Conservation (phyloP, 1,140 invertebrate genomes). For the Drosophila sturtevanti region DNA sequence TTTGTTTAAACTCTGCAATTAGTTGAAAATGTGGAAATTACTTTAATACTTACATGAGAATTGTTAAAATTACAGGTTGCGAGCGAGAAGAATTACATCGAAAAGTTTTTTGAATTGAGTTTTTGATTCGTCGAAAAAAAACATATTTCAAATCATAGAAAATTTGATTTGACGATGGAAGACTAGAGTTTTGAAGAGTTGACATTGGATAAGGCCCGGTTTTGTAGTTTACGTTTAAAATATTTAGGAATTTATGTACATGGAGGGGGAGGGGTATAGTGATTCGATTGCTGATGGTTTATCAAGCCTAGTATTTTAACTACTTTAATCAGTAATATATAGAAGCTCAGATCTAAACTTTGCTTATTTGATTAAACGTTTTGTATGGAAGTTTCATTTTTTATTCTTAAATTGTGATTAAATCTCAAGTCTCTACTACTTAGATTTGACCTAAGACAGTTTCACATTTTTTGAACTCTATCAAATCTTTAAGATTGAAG, state of each 20-base stretch:
- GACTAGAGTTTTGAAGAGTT: constrained; percentile 55
- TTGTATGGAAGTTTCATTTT: too few relatives aligned
- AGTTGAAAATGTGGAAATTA: constrained; percentile 30
- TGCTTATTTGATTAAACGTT: too few relatives aligned
- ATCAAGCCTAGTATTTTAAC: not conserved
- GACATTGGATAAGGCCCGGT: constrained; percentile 25
- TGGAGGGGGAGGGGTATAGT: not conserved
- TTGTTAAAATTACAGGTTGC: constrained; percentile 57
- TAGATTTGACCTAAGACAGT: too few relatives aligned
- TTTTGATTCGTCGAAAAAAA: not conserved
- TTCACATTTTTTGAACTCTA: too few relatives aligned
- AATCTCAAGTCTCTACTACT: too few relatives aligned
- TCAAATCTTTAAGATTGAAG: too few relatives aligned
- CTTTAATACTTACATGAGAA: constrained; percentile 58
- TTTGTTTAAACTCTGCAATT: constrained; percentile 37
- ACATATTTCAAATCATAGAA: not conserved
- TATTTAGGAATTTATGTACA: too few relatives aligned
- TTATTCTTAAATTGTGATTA: too few relatives aligned
- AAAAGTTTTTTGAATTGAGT: constrained; percentile 44
- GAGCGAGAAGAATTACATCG: constrained; percentile 78
- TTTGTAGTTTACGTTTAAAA: constrained; percentile 36
- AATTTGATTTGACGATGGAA: constrained; percentile 56
- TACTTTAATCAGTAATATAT: too few relatives aligned
- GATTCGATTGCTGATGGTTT: not conserved
- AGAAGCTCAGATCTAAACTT: too few relatives aligned